phyloP scores from a whole-genome alignment of 2,888 invertebrate species.

The Stenchaetothrips biformis region DNA sequence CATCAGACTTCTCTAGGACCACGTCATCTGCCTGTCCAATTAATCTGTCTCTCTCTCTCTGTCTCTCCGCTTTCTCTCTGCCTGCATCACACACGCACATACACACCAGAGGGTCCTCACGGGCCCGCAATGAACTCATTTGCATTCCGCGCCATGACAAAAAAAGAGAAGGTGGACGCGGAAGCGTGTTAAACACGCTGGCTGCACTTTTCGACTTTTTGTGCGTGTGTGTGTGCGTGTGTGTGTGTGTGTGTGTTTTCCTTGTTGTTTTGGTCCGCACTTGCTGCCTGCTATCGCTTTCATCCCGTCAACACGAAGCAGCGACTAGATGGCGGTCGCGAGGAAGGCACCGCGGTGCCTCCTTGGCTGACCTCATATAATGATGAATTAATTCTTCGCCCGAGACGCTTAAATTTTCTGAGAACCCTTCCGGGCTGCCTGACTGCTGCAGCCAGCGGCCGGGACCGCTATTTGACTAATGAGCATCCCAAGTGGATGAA shows the following conservation, averaged over 20 bases:
- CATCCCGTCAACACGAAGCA: no score
- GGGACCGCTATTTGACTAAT: conserved; percentile 6
- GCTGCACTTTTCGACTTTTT: no score
- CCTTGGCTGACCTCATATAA: background rate
- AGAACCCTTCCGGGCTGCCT: background rate
- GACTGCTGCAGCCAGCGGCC: background rate
- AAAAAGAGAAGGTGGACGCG: background rate
- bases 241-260: no score
- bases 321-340: no score
- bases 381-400: background rate
- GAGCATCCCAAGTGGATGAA: conserved; percentile 6
- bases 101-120: background rate
- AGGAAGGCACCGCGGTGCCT: background rate
- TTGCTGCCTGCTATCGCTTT: no score
- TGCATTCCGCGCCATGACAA: background rate
- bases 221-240: no score
- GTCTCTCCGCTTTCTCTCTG: background rate
- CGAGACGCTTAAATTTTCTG: background rate
- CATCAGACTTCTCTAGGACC: no score
- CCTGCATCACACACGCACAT: background rate
- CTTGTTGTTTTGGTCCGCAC: background rate
- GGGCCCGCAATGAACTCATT: background rate
- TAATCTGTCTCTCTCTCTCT: no score
- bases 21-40: no score
- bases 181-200: background rate